These are phyloP conservation scores for Alentia gelatinosa DNA, from an alignment of 2,888 invertebrate species.

Conservation along the genomic window DNA sequence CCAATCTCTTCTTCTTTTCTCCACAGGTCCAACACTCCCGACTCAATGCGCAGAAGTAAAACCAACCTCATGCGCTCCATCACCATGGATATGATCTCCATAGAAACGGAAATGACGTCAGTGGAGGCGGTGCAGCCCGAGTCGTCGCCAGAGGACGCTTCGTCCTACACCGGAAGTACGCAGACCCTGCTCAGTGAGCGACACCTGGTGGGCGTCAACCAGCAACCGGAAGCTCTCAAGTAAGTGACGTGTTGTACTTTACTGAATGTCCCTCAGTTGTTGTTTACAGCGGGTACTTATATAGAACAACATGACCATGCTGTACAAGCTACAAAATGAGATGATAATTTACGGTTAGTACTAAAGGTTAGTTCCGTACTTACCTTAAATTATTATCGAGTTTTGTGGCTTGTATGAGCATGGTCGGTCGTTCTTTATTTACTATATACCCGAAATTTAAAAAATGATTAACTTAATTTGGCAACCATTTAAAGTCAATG, in stretches of 20 bases:
- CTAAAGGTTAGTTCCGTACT: too few species aligned
- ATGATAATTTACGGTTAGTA: too few species aligned
- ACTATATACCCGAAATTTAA: too few species aligned
- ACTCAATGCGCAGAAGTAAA: slow-evolving; percentile 14
- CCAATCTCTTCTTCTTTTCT: neutral
- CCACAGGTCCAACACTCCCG: slow-evolving; percentile 22
- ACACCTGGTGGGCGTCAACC: neutral
- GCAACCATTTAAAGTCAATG: too few species aligned
- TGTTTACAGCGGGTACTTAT: too few species aligned
- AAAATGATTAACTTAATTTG: too few species aligned
- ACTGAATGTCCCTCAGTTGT: too few species aligned
- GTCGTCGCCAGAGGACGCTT: neutral
- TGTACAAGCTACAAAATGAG: too few species aligned
- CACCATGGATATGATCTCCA: slow-evolving; percentile 61
- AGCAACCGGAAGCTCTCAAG: slow-evolving; percentile 5
- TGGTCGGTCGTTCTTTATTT: too few species aligned
- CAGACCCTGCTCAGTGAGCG: neutral
- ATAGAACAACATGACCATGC: too few species aligned
- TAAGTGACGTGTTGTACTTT: neutral
- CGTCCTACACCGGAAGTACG: slow-evolving; percentile 39
- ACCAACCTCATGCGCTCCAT: slow-evolving; percentile 55
- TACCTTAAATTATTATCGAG: too few species aligned
- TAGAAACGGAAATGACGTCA: slow-evolving; percentile 50
- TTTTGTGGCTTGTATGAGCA: too few species aligned
- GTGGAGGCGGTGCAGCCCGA: slow-evolving; percentile 38